These are phyloP conservation scores for Drosophila kokeensis DNA, from an alignment of 2,888 invertebrate genomes.

Conservation along the genomic window DNA sequence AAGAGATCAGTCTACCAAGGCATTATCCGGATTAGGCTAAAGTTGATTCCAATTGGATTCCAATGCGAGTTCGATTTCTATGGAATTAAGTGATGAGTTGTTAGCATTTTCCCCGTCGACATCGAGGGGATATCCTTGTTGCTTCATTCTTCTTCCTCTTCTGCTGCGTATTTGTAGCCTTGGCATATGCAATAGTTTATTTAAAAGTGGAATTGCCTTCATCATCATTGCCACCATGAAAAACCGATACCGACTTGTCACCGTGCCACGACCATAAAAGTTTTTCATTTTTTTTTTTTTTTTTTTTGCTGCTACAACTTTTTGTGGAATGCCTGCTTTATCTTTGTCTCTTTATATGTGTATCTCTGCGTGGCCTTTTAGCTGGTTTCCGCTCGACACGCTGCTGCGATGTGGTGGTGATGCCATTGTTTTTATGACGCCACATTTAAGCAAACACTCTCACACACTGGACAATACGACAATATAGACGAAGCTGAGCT, in stretches of 20 bases:
- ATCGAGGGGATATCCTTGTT: too few relatives aligned
- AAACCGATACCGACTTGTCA: conserved; percentile 52
- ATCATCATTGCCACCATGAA: conserved; percentile 52
- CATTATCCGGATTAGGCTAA: background rate
- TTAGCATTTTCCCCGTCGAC: background rate
- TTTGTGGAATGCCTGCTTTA: conserved; percentile 21
- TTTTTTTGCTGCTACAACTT: conserved; percentile 36
- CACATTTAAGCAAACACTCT: conserved; percentile 36
- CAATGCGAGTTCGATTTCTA: background rate
- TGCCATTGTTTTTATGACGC: conserved; percentile 71
- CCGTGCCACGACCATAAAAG: conserved; percentile 57
- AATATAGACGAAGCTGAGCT: conserved; percentile 37
- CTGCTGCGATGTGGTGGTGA: conserved; percentile 45
- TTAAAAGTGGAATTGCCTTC: conserved; percentile 49
- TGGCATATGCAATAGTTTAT: conserved; percentile 57
- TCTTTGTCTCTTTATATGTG: conserved; percentile 10
- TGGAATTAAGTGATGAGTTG: background rate
- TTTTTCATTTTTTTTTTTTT: conserved; percentile 39
- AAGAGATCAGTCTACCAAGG: background rate
- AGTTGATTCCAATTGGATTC: background rate
- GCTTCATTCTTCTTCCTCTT: background rate
- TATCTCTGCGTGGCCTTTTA: conserved; percentile 67
- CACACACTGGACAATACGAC: conserved; percentile 7
- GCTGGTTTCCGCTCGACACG: conserved; percentile 69
- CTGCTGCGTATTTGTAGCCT: conserved; percentile 35